phyloP scores from a whole-genome alignment of 1,140 invertebrate genomes.

The Halyomorpha halys region DNA sequence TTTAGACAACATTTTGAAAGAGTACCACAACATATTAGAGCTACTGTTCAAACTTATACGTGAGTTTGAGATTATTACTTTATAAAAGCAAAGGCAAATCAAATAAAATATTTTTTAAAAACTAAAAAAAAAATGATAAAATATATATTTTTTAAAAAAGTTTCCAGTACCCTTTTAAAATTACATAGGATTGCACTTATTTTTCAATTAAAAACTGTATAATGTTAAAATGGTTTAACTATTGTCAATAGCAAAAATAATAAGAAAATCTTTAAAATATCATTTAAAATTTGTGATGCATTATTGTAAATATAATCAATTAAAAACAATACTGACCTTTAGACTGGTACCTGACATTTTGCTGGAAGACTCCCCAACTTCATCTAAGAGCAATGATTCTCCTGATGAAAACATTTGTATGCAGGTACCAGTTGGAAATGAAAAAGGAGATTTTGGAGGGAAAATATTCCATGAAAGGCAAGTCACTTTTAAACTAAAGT shows the following conservation, averaged over 20 bases:
- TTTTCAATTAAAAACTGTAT: no score
- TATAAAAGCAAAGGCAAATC: neutral
- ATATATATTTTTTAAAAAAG: neutral
- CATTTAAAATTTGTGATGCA: neutral
- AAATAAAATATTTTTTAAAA: neutral
- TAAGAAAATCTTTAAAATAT: no score
- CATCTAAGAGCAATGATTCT: conserved; percentile 55
- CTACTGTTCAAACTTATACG: conserved; percentile 55
- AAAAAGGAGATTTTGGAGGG: neutral
- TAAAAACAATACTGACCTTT: conserved; percentile 23
- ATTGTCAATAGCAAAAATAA: no score
- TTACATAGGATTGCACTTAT: no score
- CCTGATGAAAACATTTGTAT: conserved; percentile 26
- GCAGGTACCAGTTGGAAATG: neutral
- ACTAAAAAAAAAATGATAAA: neutral
- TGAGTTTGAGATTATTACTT: conserved; percentile 38
- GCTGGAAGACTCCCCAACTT: conserved; percentile 59
- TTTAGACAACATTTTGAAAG: conserved; percentile 76
- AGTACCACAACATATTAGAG: conserved; percentile 64
- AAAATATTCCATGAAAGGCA: conserved; percentile 2
- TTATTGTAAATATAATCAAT: no score
- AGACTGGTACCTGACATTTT: conserved; percentile 68
- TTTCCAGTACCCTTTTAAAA: no score
- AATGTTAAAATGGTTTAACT: no score
- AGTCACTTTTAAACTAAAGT: neutral